Evolutionary conservation across 2,888 invertebrate species (phyloP).

Genomic region (Epinotia bilunana): DNA sequence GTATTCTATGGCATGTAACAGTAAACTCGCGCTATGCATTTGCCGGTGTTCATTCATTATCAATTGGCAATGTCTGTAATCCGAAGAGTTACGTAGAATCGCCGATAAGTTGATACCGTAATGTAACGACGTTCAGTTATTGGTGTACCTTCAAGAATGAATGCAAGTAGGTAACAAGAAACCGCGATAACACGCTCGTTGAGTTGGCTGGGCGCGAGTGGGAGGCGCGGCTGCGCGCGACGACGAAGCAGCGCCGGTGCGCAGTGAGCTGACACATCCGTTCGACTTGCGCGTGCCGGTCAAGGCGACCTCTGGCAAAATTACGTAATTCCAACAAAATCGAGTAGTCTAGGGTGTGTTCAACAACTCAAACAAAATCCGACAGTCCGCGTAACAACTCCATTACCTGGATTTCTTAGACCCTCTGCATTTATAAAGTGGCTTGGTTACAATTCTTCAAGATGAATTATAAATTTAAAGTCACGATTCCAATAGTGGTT

Average conservation of each 20-base stretch:
- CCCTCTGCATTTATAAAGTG: constrained; percentile 54
- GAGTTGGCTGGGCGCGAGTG: constrained; percentile 71
- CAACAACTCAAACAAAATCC: constrained; percentile 64
- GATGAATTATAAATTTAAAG: constrained; percentile 82
- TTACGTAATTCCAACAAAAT: constrained; percentile 81
- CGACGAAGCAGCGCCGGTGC: constrained; percentile 72
- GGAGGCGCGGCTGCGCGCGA: constrained; percentile 77
- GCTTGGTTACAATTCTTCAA: constrained; percentile 59
- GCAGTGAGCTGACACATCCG: constrained; percentile 82
- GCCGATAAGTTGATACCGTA: constrained; percentile 66
- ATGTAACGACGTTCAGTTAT: constrained; percentile 72
- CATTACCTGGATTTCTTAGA: constrained; percentile 61
- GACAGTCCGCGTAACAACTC: constrained; percentile 67
- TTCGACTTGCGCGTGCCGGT: constrained; percentile 82
- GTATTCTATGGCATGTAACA: constrained; percentile 32
- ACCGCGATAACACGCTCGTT: constrained; percentile 75
- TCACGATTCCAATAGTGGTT: constrained; percentile 80
- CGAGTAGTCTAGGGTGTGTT: constrained; percentile 79
- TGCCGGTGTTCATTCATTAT: constrained; percentile 36
- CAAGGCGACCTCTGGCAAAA: constrained; percentile 81
- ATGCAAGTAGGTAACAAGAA: constrained; percentile 79
- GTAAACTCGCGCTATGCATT: constrained; percentile 35
- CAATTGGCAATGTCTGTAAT: constrained; percentile 38
- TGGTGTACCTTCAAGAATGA: constrained; percentile 68
- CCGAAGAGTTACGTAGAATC: constrained; percentile 63